Conservation (phyloP, 2,113 vertebrate genomes). For the Myiopsitta monachus region DNA sequence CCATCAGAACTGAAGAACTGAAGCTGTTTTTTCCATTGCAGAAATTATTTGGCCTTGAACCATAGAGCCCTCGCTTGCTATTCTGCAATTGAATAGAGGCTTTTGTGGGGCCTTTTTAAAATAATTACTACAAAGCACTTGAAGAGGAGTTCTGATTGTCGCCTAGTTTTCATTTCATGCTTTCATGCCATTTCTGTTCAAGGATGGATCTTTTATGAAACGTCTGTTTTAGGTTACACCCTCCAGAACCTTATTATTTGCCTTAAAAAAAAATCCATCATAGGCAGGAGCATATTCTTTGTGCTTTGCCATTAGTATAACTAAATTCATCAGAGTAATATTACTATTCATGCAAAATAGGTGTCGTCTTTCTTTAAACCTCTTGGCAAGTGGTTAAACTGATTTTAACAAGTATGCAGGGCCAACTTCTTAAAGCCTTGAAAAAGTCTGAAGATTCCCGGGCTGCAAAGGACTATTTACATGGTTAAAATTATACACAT, state of each 20-base stretch:
- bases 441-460: conserved; percentile 52
- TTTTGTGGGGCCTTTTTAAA: conserved; percentile 57
- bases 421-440: conserved; percentile 61
- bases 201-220: conserved; percentile 69
- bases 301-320: conserved; percentile 27
- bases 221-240: conserved; percentile 69
- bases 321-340: conserved; percentile 69
- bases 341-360: conserved; percentile 70
- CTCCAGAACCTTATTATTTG: conserved; percentile 69
- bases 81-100: conserved; percentile 63
- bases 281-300: conserved; percentile 46
- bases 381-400: conserved; percentile 67
- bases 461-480: conserved; percentile 63
- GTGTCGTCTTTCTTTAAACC: conserved; percentile 64
- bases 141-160: conserved; percentile 61
- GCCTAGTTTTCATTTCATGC: conserved; percentile 60
- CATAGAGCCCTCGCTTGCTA: conserved; percentile 47
- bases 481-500: conserved; percentile 56
- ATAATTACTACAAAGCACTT: conserved; percentile 67
- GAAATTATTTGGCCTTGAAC: conserved; percentile 64
- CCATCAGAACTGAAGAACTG: conserved; percentile 35
- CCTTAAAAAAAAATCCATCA: conserved; percentile 58
- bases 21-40: conserved; percentile 42
- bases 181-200: conserved; percentile 64
- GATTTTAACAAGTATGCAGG: conserved; percentile 58